These are phyloP conservation scores for Spisula subtruncata DNA, from an alignment of 2,888 invertebrate genomes.

Conservation along the genomic window DNA sequence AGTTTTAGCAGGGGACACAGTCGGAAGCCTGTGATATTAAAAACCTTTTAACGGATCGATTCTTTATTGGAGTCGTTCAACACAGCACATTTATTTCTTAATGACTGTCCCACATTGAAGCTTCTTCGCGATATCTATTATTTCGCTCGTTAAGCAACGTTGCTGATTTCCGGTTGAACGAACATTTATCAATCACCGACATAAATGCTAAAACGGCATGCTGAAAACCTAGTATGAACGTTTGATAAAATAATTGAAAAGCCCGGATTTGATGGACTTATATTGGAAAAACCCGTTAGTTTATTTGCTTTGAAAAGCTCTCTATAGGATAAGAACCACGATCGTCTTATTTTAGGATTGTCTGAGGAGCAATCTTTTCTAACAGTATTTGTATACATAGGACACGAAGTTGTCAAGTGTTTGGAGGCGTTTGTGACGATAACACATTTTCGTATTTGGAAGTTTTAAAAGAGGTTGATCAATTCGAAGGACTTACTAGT, in stretches of 20 bases:
- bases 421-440: not conserved
- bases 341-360: not conserved
- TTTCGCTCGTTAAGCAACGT: constrained; percentile 36
- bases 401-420: constrained; percentile 1
- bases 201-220: constrained; percentile 18
- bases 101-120: constrained; percentile 40
- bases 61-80: constrained; percentile 42
- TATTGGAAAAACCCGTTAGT: constrained; percentile 42
- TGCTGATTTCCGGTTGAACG: constrained; percentile 39
- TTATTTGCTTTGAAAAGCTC: constrained; percentile 21
- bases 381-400: not conserved
- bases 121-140: constrained; percentile 26
- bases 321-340: not conserved
- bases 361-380: not conserved
- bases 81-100: constrained; percentile 38
- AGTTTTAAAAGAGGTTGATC: not conserved
- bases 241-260: constrained; percentile 37
- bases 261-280: constrained; percentile 31
- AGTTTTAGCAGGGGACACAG: constrained; percentile 29
- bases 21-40: constrained; percentile 40
- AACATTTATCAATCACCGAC: constrained; percentile 40
- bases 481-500: not conserved
- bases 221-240: constrained; percentile 25
- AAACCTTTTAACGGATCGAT: constrained; percentile 48
- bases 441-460: not conserved